Percentiles rank a stretch among this genome's conserved stretches.
Conservation (phyloP, 92 coral and sea anemone species). For the Pocillopora grandis region DNA sequence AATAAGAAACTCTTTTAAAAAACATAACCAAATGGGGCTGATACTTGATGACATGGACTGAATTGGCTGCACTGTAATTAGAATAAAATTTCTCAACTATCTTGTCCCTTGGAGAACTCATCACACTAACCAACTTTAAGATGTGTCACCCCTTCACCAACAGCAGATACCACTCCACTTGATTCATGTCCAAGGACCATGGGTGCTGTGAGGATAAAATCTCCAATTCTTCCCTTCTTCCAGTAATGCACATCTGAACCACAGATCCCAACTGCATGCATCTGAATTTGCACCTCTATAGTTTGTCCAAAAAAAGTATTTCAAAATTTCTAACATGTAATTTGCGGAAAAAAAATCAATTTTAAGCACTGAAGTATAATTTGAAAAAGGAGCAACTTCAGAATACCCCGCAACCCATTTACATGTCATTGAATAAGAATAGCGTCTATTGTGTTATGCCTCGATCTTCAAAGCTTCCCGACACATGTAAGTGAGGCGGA, state of each 20-base stretch:
- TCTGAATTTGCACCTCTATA: constrained; percentile 88
- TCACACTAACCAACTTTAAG: constrained; percentile 80
- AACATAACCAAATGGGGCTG: not conserved
- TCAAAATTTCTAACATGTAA: not conserved
- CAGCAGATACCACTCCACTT: constrained; percentile 78
- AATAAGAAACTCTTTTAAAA: too few species aligned
- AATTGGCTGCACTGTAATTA: not conserved
- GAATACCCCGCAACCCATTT: too few species aligned
- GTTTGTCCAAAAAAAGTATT: not conserved
- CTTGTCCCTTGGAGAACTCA: not conserved
- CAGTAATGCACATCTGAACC: constrained; percentile 98
- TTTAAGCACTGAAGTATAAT: too few species aligned
- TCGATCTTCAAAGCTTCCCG: too few species aligned
- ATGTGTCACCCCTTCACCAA: constrained; percentile 92
- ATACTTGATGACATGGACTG: not conserved
- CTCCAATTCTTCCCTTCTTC: constrained; percentile 89
- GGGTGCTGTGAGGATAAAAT: constrained; percentile 84
- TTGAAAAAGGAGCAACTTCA: too few species aligned
- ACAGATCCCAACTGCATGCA: constrained; percentile 98
- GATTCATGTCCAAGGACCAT: constrained; percentile 97
- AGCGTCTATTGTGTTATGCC: too few species aligned
- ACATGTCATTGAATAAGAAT: too few species aligned
- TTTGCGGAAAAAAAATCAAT: too few species aligned
- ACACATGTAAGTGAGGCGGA: too few species aligned
- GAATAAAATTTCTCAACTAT: not conserved